Evolutionary conservation across 2,113 vertebrate genomes (phyloP), one percentile per base, ranked within the genome.

Genomic region (Petaurus breviceps): DNA sequence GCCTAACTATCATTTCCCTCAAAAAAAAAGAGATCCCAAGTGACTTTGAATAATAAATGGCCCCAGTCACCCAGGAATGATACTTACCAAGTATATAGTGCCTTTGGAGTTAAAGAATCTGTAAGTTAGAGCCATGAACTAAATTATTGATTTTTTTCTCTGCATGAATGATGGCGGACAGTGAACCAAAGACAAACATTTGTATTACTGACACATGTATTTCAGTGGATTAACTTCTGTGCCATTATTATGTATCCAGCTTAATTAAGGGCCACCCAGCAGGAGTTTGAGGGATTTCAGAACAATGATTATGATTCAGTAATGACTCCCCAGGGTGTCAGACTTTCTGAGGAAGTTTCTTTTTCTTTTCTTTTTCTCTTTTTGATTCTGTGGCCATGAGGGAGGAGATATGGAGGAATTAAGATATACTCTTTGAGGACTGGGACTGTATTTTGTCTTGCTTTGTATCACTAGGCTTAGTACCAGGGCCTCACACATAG

Each of bases 171-270:
- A 51, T 91, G 5, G 16, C 19, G 0, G 94, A 95, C 43, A 96
- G 94, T 95, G 26, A 96, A 91, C 96, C 91, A 94, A 97, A 96
- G 28, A 9, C 23, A 96, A 94, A 90, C 14, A 91, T 97, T 92
- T 95, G 25, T 93, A 94, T 96, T 92, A 94, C 47, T 94, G 51
- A 93, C 31, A 37, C 55, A n/a, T 84, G 51, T 51, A 68, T 93
- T 95, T 94, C 46, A 95, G 5, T 77, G 43, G 46, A 96, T 94
- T 94, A 46, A 23, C 4, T 95, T 95, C 96, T 91, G 90, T 77
- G 24, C 28, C 14, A 90, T 50, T 61, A 93, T 95, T 95, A 93
- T 93, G 96, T 96, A 23, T 55, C 25, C 0, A 52, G 7, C 10
- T 92, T 96, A 92, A 95, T 94, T 95, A 94, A 46, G 90, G 11